A percentile compares a stretch with the other conserved stretches of the same genome.
Conservation (phyloP, 1,140 invertebrate genomes). For the Leptinotarsa defecta region DNA sequence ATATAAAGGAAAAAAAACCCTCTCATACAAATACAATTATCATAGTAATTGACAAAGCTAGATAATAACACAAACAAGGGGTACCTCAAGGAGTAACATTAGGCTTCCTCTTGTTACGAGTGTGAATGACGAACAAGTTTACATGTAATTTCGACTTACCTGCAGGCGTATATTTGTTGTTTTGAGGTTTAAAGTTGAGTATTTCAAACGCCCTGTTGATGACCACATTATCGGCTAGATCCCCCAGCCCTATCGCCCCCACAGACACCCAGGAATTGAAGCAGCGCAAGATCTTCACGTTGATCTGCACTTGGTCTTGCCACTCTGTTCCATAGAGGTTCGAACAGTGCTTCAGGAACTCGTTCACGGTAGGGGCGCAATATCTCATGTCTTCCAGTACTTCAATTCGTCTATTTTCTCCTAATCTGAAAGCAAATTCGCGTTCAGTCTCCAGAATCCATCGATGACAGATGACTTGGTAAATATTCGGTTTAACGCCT, state of each 20-base stretch:
- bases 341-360: conserved; percentile 78
- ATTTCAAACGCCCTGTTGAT: conserved; percentile 72
- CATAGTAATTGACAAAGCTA: no score
- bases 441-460: no score
- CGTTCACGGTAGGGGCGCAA: conserved; percentile 68
- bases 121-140: not conserved
- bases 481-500: no score
- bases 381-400: conserved; percentile 76
- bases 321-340: conserved; percentile 61
- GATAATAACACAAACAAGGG: no score
- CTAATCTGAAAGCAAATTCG: conserved; percentile 58
- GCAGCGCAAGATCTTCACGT: conserved; percentile 71
- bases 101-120: not conserved
- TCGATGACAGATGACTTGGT: no score
- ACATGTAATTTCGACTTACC: not conserved
- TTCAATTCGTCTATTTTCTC: conserved; percentile 86
- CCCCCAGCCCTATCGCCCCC: conserved; percentile 69
- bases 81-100: no score
- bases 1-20: no score
- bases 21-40: no score
- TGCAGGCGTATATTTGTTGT: conserved; percentile 57
- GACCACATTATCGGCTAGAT: conserved; percentile 70
- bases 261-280: conserved; percentile 81
- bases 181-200: conserved; percentile 60
- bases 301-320: conserved; percentile 60